Evolutionary conservation across 2,888 invertebrate genomes (phyloP).

Genomic region (Anagyrus pseudococci): DNA sequence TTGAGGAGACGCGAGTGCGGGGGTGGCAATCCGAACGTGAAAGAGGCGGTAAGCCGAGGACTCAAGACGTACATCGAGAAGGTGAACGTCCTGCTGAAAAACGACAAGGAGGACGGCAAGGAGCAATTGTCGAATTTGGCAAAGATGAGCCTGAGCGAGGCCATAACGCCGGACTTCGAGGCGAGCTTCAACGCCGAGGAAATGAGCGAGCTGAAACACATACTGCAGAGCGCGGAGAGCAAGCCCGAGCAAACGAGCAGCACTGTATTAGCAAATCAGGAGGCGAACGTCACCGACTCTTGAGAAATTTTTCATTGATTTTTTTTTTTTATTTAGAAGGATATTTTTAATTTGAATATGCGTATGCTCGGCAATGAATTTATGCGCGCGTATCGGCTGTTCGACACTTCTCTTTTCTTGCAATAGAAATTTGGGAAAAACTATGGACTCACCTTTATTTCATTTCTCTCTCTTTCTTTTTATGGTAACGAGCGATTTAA

Average conservation of each 20-base stretch:
- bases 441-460: too few relatives aligned
- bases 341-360: too few relatives aligned
- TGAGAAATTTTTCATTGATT: too few relatives aligned
- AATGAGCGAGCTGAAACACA: conserved; percentile 42
- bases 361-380: too few relatives aligned
- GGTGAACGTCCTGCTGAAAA: conserved; percentile 42
- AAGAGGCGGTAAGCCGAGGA: conserved; percentile 43
- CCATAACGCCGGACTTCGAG: conserved; percentile 43
- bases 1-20: conserved; percentile 37
- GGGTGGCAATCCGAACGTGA: conserved; percentile 42
- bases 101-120: conserved; percentile 31
- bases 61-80: conserved; percentile 48
- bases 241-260: conserved; percentile 18
- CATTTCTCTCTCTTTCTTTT: too few relatives aligned
- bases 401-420: too few relatives aligned
- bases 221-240: conserved; percentile 42
- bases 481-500: too few relatives aligned
- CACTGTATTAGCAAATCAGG: too few relatives aligned
- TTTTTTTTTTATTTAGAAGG: too few relatives aligned
- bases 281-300: too few relatives aligned
- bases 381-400: too few relatives aligned
- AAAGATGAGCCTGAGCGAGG: conserved; percentile 45
- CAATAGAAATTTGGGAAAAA: too few relatives aligned
- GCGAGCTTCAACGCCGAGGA: conserved; percentile 42
- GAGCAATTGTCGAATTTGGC: conserved; percentile 37